Evolutionary conservation across 2,113 vertebrate species (phyloP).

Genomic region (Peromyscus polionotus): DNA sequence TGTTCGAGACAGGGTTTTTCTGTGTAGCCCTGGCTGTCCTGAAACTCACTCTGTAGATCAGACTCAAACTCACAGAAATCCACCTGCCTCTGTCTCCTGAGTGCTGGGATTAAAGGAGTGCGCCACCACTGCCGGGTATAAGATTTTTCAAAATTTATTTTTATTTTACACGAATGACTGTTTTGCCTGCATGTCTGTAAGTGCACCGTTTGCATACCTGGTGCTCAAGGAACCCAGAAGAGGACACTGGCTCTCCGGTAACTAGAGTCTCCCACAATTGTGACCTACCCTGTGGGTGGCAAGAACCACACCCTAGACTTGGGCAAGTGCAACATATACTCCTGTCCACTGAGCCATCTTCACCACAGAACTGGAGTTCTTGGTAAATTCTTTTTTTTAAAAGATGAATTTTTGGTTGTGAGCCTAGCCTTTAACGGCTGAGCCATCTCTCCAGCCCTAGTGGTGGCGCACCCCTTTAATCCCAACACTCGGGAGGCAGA

Average conservation of each 20-base stretch:
- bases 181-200: background rate
- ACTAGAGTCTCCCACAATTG: background rate
- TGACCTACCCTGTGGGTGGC: background rate
- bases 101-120: background rate
- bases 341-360: background rate
- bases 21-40: background rate
- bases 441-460: too few relatives aligned
- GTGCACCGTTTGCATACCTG: background rate
- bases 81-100: background rate
- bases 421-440: too few relatives aligned
- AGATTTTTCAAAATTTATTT: background rate
- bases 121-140: background rate
- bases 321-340: background rate
- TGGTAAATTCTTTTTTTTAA: background rate
- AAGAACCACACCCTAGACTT: background rate
- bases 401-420: background rate
- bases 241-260: background rate
- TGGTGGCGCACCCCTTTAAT: too few relatives aligned
- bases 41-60: background rate
- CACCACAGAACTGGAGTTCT: background rate
- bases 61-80: background rate
- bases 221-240: background rate
- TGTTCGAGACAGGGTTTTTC: background rate
- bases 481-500: too few relatives aligned
- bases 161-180: background rate